Evolutionary conservation across 2,888 invertebrate genomes (phyloP).

Genomic region (Harpagoxenus sublaevis): DNA sequence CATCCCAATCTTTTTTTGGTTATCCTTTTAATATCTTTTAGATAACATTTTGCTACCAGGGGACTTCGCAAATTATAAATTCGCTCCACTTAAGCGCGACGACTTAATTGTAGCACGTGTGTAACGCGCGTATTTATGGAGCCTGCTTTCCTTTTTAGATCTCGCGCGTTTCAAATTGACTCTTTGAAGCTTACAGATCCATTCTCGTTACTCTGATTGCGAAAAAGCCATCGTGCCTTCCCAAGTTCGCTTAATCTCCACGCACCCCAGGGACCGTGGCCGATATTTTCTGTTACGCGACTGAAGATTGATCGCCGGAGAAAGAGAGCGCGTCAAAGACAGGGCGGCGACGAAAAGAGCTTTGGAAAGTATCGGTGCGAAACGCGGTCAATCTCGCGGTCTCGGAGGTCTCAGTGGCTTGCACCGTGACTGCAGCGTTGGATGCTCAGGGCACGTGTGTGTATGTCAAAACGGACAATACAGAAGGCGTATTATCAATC

Average conservation of each 20-base stretch:
- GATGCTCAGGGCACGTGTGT: neutral
- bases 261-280: slow-evolving; percentile 16
- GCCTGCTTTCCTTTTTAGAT: neutral
- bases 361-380: slow-evolving; percentile 40
- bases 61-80: neutral
- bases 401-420: slow-evolving; percentile 19
- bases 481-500: slow-evolving; percentile 24
- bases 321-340: slow-evolving; percentile 49
- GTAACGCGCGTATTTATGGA: neutral
- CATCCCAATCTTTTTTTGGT: too few species aligned
- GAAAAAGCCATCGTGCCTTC: neutral
- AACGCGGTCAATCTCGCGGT: slow-evolving; percentile 44
- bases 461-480: neutral
- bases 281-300: slow-evolving; percentile 46
- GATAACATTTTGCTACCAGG: too few species aligned
- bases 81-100: neutral
- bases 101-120: slow-evolving; percentile 1
- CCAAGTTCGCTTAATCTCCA: slow-evolving; percentile 29
- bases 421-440: neutral
- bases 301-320: slow-evolving; percentile 38
- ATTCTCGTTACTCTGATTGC: neutral
- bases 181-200: neutral
- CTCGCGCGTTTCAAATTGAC: neutral
- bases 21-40: too few species aligned
- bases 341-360: slow-evolving; percentile 44